Conservation (phyloP, 2,797 vertebrate genomes). For the Sphaeramia orbicularis region DNA sequence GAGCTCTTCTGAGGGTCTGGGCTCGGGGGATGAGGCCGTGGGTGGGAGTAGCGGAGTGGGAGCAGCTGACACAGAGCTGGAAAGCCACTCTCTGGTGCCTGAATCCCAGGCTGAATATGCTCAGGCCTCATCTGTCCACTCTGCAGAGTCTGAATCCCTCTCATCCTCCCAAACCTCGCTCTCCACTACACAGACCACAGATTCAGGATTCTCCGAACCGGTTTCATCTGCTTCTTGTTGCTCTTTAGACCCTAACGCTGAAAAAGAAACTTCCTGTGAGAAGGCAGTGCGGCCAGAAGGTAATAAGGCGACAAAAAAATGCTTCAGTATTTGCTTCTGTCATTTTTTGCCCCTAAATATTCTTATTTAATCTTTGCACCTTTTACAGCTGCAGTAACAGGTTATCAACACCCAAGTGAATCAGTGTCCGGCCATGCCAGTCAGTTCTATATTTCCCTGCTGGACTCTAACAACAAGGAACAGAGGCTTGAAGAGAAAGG, state of each 20-base stretch:
- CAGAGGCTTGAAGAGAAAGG: conserved; percentile 95
- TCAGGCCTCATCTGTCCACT: conserved; percentile 58
- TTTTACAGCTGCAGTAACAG: conserved; percentile 91
- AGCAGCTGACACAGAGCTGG: conserved; percentile 68
- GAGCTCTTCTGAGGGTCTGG: conserved; percentile 70
- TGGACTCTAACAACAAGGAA: conserved; percentile 90
- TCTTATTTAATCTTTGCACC: neutral
- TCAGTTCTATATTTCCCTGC: conserved; percentile 93
- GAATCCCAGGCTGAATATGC: conserved; percentile 53
- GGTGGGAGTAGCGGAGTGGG: conserved; percentile 40
- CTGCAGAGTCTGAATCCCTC: conserved; percentile 71
- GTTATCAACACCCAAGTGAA: conserved; percentile 94
- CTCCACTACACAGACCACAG: conserved; percentile 81
- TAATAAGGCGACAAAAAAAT: conserved; percentile 53
- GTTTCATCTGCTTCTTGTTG: conserved; percentile 76
- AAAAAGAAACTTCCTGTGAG: conserved; percentile 92
- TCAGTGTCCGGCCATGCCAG: conserved; percentile 83
- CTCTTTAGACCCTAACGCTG: conserved; percentile 83
- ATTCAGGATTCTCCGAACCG: conserved; percentile 90
- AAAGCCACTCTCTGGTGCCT: conserved; percentile 61
- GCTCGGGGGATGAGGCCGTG: conserved; percentile 71
- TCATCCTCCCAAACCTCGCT: conserved; percentile 73
- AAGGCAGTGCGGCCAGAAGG: conserved; percentile 94
- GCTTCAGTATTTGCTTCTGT: neutral
- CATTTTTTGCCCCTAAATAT: neutral